Conservation (phyloP, 1,140 invertebrate genomes). For the Brachionus rotundiformis region DNA sequence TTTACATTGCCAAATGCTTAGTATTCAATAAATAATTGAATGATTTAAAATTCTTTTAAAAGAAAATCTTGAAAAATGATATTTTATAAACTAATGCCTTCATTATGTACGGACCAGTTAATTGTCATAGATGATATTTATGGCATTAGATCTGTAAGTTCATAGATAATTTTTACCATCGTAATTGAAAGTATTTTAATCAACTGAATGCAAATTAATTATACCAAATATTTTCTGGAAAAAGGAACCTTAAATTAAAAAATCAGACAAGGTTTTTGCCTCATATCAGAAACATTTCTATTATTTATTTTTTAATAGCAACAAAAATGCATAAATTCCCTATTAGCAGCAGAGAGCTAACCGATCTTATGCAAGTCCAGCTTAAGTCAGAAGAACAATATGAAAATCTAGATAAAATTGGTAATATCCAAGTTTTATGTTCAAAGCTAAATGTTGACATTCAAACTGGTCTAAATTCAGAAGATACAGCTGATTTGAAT, state of each 20-base stretch:
- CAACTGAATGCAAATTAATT: neutral
- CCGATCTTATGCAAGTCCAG: conserved; percentile 42
- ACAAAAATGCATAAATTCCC: neutral
- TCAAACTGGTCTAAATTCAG: conserved; percentile 74
- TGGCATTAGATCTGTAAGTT: too few species aligned
- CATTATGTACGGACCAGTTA: too few species aligned
- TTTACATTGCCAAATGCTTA: too few species aligned
- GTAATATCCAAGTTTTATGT: neutral
- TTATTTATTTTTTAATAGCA: neutral
- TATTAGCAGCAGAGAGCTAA: conserved; percentile 9
- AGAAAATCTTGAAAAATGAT: too few species aligned
- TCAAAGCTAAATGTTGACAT: conserved; percentile 2
- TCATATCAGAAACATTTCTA: neutral
- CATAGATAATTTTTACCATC: too few species aligned
- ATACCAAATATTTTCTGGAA: too few species aligned
- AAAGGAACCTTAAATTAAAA: neutral
- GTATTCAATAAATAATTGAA: too few species aligned
- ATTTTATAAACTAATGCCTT: too few species aligned
- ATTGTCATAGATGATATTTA: too few species aligned
- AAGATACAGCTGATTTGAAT: conserved; percentile 82
- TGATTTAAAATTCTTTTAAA: too few species aligned
- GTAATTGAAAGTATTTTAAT: too few species aligned
- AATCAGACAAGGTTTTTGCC: neutral
- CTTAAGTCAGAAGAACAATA: conserved; percentile 5
- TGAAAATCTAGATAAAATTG: neutral